Evolutionary conservation across 1,140 invertebrate genomes (phyloP).

Genomic region (Holotrichia oblita): DNA sequence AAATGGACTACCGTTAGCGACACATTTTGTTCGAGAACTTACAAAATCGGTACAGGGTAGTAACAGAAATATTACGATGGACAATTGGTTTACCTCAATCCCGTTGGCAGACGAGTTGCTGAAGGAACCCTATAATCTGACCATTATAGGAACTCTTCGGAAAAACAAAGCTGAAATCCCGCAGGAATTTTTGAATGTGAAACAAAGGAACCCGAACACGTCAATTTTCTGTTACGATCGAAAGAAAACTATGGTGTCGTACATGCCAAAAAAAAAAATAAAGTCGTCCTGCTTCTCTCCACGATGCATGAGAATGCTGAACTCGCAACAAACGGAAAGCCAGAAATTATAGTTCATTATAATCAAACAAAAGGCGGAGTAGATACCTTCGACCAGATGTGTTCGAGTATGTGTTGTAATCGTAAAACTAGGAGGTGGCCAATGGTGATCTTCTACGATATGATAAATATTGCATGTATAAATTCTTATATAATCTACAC

Average conservation of each 20-base stretch:
- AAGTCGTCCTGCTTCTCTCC: slow-evolving; percentile 21
- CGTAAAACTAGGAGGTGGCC: slow-evolving; percentile 38
- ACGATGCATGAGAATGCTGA: slow-evolving; percentile 6
- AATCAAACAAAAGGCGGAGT: slow-evolving; percentile 32
- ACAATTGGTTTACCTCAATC: slow-evolving; percentile 61
- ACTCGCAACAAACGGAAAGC: slow-evolving; percentile 11
- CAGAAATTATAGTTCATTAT: slow-evolving; percentile 19
- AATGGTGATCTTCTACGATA: slow-evolving; percentile 25
- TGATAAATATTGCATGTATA: slow-evolving; percentile 26
- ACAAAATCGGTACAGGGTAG: slow-evolving; percentile 52
- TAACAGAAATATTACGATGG: slow-evolving; percentile 59
- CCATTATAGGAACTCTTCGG: slow-evolving; percentile 19
- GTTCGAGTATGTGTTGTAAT: slow-evolving; percentile 26
- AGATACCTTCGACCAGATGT: slow-evolving; percentile 39
- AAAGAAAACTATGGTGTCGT: slow-evolving; percentile 32
- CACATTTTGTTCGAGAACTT: slow-evolving; percentile 50
- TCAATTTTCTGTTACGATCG: slow-evolving; percentile 35
- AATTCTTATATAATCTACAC: slow-evolving; percentile 15
- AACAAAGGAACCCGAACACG: not conserved
- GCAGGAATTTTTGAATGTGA: not conserved
- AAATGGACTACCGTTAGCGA: slow-evolving; percentile 47
- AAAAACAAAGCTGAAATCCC: slow-evolving; percentile 37
- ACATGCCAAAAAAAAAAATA: slow-evolving; percentile 35
- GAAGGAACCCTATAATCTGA: slow-evolving; percentile 1
- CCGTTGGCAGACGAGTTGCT: slow-evolving; percentile 50